These are phyloP conservation scores for Tribolium madens DNA, from an alignment of 1,140 invertebrate species.

Conservation along the genomic window DNA sequence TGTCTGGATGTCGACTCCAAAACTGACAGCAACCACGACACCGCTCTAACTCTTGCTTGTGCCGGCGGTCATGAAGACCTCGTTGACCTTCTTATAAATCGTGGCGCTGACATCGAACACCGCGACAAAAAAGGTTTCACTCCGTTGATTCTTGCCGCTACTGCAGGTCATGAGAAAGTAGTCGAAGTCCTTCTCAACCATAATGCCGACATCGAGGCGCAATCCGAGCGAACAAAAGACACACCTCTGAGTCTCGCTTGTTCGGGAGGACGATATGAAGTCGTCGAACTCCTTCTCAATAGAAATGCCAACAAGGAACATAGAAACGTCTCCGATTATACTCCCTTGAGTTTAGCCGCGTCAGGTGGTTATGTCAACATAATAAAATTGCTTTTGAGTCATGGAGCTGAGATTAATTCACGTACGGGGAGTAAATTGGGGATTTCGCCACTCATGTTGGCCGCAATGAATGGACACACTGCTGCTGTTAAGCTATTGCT, in stretches of 20 bases:
- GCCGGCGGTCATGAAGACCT: conserved; percentile 97
- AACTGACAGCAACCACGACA: conserved; percentile 98
- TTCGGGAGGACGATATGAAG: conserved; percentile 96
- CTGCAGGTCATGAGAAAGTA: conserved; percentile 95
- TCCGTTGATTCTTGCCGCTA: conserved; percentile 95
- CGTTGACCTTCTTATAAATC: conserved; percentile 88
- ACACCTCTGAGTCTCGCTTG: conserved; percentile 97
- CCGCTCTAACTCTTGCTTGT: conserved; percentile 96
- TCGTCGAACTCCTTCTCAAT: conserved; percentile 91
- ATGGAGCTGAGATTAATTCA: conserved; percentile 98
- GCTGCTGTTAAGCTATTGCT: conserved; percentile 90
- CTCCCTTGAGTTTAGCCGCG: conserved; percentile 96
- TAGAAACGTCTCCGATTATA: conserved; percentile 99
- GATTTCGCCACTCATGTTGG: conserved; percentile 98
- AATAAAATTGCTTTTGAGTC: conserved; percentile 91
- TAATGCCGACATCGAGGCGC: conserved; percentile 96
- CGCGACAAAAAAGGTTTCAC: conserved; percentile 99
- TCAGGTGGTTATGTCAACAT: conserved; percentile 99
- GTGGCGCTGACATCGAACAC: conserved; percentile 96
- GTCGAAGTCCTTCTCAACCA: conserved; percentile 95
- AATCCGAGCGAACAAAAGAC: conserved; percentile 98
- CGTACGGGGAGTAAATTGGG: conserved; percentile 96
- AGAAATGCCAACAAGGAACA: conserved; percentile 97
- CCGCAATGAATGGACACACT: conserved; percentile 99
- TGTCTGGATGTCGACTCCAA: conserved; percentile 94